phyloP scores from a whole-genome alignment of 2,113 vertebrate species.

The Seriola rivoliana region DNA sequence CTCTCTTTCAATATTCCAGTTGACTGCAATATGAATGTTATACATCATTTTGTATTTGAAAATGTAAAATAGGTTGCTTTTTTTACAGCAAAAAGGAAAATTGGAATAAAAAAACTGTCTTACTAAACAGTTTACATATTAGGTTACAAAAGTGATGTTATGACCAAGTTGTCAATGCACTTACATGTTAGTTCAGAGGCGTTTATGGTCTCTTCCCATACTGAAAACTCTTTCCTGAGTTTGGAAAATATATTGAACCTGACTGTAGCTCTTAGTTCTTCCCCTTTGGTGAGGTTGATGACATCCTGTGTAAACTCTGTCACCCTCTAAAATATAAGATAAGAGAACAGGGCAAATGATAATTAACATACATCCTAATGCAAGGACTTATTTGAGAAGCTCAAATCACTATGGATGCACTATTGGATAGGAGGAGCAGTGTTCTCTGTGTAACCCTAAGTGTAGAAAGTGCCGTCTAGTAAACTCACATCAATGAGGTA shows the following conservation, averaged over 20 bases:
- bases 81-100: background rate
- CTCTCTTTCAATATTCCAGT: constrained; percentile 32
- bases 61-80: background rate
- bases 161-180: constrained; percentile 40
- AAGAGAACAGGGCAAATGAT: background rate
- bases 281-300: constrained; percentile 66
- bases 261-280: constrained; percentile 73
- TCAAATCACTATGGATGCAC: no score
- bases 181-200: constrained; percentile 63
- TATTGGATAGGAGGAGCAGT: no score
- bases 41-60: background rate
- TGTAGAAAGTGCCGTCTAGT: background rate
- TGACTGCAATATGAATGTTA: constrained; percentile 70
- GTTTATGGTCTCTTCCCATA: constrained; percentile 64
- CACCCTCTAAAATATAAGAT: constrained; percentile 80
- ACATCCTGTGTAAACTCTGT: constrained; percentile 82
- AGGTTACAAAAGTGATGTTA: background rate
- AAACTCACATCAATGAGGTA: constrained; percentile 77
- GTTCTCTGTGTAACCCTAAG: no score
- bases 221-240: constrained; percentile 80
- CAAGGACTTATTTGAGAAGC: no score
- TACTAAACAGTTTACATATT: background rate
- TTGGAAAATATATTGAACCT: constrained; percentile 72
- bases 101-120: background rate
- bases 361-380: no score